Evolutionary conservation across 2,797 vertebrate genomes (phyloP).

Genomic region (Tragelaphus eurycerus): DNA sequence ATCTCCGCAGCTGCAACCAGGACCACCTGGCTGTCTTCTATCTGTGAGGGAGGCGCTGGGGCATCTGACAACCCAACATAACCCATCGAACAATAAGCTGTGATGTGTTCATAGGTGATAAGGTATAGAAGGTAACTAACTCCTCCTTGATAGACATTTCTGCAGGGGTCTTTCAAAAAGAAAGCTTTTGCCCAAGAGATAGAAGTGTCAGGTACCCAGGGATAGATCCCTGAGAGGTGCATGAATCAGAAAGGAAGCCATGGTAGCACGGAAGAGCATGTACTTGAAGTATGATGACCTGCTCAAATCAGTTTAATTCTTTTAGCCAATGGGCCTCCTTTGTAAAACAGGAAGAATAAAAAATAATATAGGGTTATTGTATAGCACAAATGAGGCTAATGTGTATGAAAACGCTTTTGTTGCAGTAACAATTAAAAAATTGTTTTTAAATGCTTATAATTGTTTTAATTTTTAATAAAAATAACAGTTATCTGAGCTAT

Average conservation of each 20-base stretch:
- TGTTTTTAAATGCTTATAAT: background rate
- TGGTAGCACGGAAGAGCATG: background rate
- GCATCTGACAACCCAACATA: background rate
- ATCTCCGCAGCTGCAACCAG: background rate
- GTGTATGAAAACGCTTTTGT: background rate
- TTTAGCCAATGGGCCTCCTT: background rate
- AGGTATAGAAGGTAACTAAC: background rate
- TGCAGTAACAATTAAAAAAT: background rate
- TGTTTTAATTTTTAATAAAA: background rate
- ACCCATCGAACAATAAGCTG: background rate
- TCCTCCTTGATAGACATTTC: background rate
- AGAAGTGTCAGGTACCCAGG: background rate
- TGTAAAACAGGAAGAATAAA: background rate
- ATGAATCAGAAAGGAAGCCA: background rate
- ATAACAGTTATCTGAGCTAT: background rate
- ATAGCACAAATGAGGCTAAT: background rate
- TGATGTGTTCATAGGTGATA: background rate
- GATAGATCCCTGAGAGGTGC: no score
- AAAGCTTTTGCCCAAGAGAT: background rate
- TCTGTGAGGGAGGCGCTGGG: background rate
- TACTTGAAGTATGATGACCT: background rate
- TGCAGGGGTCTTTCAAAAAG: background rate
- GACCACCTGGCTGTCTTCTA: background rate
- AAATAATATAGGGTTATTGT: background rate
- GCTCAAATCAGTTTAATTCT: background rate